A percentile compares a stretch with the other conserved stretches of the same genome.
Conservation (phyloP, 1,140 invertebrate genomes). For the Apis cerana region DNA sequence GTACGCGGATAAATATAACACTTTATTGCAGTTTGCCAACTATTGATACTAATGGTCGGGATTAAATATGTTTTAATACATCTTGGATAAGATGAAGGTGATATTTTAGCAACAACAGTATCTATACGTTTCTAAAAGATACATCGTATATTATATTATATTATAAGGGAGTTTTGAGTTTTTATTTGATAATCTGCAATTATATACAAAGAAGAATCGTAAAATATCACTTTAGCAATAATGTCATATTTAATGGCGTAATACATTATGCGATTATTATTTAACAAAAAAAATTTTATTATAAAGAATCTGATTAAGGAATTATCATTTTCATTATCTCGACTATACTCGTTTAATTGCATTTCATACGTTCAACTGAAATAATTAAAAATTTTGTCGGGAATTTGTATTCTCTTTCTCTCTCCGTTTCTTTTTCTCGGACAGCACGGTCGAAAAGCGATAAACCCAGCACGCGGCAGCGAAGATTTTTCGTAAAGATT, state of each 20-base stretch:
- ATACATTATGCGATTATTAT: no score
- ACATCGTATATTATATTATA: not conserved
- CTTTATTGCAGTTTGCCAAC: slow-evolving; percentile 49
- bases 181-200: slow-evolving; percentile 22
- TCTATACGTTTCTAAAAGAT: no score
- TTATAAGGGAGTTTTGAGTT: slow-evolving; percentile 23
- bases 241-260: slow-evolving; percentile 12
- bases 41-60: not conserved
- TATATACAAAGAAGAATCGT: not conserved
- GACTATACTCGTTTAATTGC: slow-evolving; percentile 2
- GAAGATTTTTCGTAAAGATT: no score
- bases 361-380: not conserved
- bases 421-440: no score
- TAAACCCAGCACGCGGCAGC: no score
- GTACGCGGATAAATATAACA: not conserved
- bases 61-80: not conserved
- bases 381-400: not conserved
- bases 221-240: slow-evolving; percentile 36
- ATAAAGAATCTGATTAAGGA: not conserved
- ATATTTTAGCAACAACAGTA: slow-evolving; percentile 30
- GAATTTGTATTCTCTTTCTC: not conserved
- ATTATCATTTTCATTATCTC: slow-evolving; percentile 1
- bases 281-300: slow-evolving; percentile 28
- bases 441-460: not conserved
- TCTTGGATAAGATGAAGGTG: slow-evolving; percentile 17